These are phyloP conservation scores for Triops longicaudatus DNA, from an alignment of 1,140 invertebrate genomes.

Conservation along the genomic window DNA sequence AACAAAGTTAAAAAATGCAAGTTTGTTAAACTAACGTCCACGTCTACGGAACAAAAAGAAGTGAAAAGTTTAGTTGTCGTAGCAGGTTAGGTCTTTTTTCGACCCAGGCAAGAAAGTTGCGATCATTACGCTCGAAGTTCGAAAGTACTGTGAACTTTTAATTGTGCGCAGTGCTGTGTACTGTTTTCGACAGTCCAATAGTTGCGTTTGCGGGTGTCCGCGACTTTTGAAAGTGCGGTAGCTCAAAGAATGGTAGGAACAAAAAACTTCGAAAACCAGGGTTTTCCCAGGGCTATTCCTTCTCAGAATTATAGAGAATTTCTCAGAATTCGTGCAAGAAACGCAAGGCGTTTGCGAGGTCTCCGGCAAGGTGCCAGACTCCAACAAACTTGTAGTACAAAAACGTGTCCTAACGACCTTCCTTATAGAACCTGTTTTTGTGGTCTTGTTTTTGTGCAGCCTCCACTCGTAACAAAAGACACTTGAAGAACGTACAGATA, in stretches of 20 bases:
- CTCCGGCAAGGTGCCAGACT: background rate
- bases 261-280: background rate
- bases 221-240: background rate
- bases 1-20: no score
- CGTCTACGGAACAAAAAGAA: no score
- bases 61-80: no score
- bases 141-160: background rate
- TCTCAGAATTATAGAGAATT: background rate
- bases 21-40: no score
- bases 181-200: background rate
- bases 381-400: background rate
- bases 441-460: background rate
- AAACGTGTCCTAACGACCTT: conserved; percentile 14
- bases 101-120: background rate
- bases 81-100: no score
- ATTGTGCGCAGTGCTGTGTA: background rate
- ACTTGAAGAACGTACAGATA: background rate
- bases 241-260: background rate
- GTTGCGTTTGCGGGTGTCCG: background rate
- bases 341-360: conserved; percentile 3
- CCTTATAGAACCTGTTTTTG: background rate
- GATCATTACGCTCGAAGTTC: background rate
- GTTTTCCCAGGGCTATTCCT: background rate
- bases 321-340: background rate
- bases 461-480: background rate